These are phyloP conservation scores for Lonchura striata DNA, from an alignment of 2,113 vertebrate genomes.

Conservation along the genomic window DNA sequence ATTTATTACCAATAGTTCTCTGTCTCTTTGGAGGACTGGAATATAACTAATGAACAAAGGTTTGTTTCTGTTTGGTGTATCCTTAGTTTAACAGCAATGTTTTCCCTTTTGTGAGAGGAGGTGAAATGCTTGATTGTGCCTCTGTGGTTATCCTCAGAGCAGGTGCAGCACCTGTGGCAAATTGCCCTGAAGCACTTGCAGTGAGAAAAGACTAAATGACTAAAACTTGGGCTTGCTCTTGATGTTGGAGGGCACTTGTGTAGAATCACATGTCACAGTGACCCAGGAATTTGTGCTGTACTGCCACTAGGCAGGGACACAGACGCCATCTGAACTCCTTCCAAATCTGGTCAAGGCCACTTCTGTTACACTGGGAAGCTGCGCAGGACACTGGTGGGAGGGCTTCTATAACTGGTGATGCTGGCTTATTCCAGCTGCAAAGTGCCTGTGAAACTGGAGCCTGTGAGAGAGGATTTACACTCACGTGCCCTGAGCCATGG, in stretches of 20 bases:
- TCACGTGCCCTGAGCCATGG: accelerated
- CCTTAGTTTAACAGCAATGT: background rate
- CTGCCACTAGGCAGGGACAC: background rate
- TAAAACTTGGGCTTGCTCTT: background rate
- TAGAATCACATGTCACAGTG: background rate
- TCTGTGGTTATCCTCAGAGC: background rate
- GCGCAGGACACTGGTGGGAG: background rate
- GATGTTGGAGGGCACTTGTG: background rate
- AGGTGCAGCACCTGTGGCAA: background rate
- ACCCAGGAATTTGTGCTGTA: background rate
- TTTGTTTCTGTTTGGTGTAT: background rate
- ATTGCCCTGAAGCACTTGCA: background rate
- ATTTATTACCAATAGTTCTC: background rate
- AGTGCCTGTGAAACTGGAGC: background rate
- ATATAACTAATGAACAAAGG: background rate
- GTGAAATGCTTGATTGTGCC: background rate
- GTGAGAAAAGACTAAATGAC: background rate
- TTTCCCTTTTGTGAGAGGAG: background rate
- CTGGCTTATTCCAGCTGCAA: background rate
- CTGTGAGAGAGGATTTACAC: background rate
- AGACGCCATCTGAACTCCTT: background rate
- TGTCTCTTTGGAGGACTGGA: background rate
- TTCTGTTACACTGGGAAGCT: background rate
- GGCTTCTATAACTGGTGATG: background rate
- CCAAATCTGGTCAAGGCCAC: background rate